Percentiles rank a stretch among this genome's conserved stretches.
Evolutionary conservation across 2,113 vertebrate genomes (phyloP).

Genomic region (Macquaria australasica): DNA sequence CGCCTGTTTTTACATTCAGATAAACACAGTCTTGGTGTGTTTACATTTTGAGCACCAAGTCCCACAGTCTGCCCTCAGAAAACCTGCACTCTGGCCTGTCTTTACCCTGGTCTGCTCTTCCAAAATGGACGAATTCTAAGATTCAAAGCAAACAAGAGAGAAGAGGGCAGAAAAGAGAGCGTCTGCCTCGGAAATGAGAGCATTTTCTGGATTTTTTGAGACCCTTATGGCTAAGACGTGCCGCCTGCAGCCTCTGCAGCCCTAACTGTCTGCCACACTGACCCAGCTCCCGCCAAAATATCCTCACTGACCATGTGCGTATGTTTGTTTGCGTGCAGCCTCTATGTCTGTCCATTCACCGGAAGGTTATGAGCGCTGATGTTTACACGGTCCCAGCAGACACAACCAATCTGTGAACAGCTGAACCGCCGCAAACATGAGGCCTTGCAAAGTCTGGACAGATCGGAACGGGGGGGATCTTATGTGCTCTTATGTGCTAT

Average conservation of each 20-base stretch:
- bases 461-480: constrained; percentile 20
- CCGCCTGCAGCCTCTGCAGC: constrained; percentile 9
- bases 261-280: constrained; percentile 61
- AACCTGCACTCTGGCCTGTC: constrained; percentile 19
- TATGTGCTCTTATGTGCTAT: constrained; percentile 30
- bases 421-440: constrained; percentile 53
- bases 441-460: constrained; percentile 42
- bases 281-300: constrained; percentile 47
- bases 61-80: constrained; percentile 48
- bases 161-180: constrained; percentile 1
- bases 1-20: constrained; percentile 47
- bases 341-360: constrained; percentile 42
- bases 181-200: constrained; percentile 20
- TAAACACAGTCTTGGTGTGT: constrained; percentile 47
- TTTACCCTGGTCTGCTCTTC: neutral
- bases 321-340: constrained; percentile 39
- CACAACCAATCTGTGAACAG: constrained; percentile 40
- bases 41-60: constrained; percentile 45
- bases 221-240: constrained; percentile 11
- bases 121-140: neutral
- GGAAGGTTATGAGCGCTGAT: constrained; percentile 34
- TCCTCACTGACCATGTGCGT: constrained; percentile 22
- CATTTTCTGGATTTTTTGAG: constrained; percentile 27
- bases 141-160: constrained; percentile 29
- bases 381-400: constrained; percentile 55